Conservation (phyloP, 53 echinoderm and acorn worm species). For the Temnopleurus reevesii region DNA sequence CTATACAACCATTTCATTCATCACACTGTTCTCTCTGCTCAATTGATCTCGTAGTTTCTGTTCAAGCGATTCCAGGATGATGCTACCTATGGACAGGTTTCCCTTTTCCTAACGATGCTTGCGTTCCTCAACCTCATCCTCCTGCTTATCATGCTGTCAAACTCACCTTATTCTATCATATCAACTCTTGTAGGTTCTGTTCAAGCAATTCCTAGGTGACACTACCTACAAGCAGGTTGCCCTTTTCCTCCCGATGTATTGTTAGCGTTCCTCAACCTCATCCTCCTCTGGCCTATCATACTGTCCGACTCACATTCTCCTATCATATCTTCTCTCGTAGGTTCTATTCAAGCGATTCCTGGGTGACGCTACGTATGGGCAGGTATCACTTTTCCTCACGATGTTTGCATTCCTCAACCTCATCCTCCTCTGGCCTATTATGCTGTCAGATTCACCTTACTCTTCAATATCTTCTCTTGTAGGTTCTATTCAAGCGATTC, state of each 20-base stretch:
- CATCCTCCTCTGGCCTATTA: conserved; percentile 61
- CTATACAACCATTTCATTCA: too few species aligned
- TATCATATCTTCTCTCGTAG: too few species aligned
- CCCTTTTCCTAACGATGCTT: conserved; percentile 66
- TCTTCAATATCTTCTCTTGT: too few species aligned
- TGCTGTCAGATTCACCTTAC: conserved; percentile 36
- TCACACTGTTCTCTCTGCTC: too few species aligned
- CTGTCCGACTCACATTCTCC: too few species aligned
- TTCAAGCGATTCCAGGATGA: conserved; percentile 71
- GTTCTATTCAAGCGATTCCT: conserved; percentile 78
- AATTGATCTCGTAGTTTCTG: too few species aligned
- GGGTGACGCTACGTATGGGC: conserved; percentile 77
- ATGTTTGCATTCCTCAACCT: conserved; percentile 70
- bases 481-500: conserved; percentile 85
- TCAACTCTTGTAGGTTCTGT: conserved; percentile 67
- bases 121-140: too few species aligned
- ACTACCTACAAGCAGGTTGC: conserved; percentile 87
- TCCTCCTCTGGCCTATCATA: conserved; percentile 74
- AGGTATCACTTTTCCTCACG: conserved; percentile 84
- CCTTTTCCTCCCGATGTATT: conserved; percentile 80
- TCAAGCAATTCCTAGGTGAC: conserved; percentile 73
- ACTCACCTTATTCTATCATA: background rate
- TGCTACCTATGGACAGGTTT: conserved; percentile 81
- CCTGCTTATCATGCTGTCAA: conserved; percentile 67
- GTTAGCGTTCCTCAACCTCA: conserved; percentile 68